phyloP scores from a whole-genome alignment of 2,797 vertebrate species.

The Benthosema pterotum region DNA sequence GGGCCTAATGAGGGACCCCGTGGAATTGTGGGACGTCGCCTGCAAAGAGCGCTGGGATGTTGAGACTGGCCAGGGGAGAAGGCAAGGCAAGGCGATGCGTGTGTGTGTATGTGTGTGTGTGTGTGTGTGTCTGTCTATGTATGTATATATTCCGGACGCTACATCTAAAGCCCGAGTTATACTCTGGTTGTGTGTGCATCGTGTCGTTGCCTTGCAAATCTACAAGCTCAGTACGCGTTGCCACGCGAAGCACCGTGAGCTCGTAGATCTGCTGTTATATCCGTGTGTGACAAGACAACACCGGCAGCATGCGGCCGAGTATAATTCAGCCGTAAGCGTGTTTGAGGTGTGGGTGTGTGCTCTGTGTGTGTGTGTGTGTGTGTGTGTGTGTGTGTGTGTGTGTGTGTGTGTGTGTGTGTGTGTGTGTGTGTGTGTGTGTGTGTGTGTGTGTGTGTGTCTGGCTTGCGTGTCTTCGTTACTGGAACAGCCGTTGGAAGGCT shows the following conservation, averaged over 20 bases:
- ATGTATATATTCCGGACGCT: too few relatives aligned
- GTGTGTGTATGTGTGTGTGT: slow-evolving; percentile 23
- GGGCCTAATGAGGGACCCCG: slow-evolving; percentile 79
- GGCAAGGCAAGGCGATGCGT: not conserved
- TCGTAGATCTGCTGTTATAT: too few relatives aligned
- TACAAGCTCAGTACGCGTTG: too few relatives aligned
- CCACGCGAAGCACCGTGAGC: too few relatives aligned
- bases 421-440: slow-evolving; percentile 29
- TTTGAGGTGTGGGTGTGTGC: slow-evolving; percentile 20
- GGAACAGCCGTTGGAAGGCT: slow-evolving; percentile 40
- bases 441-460: slow-evolving; percentile 48
- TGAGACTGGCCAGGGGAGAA: slow-evolving; percentile 58
- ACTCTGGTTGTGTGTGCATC: too few relatives aligned
- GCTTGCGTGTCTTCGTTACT: slow-evolving; percentile 54
- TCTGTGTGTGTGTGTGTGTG: slow-evolving; percentile 23
- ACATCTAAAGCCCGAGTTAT: too few relatives aligned
- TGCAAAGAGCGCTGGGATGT: slow-evolving; percentile 69
- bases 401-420: slow-evolving; percentile 17
- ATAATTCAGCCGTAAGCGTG: too few relatives aligned
- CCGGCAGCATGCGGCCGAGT: too few relatives aligned
- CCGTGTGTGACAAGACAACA: too few relatives aligned
- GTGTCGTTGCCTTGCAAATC: too few relatives aligned
- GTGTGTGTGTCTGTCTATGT: too few relatives aligned
- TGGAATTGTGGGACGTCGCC: slow-evolving; percentile 75
- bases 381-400: too few relatives aligned